Evolutionary conservation across 2,113 vertebrate species (phyloP).

Genomic region (Notechis scutatus): DNA sequence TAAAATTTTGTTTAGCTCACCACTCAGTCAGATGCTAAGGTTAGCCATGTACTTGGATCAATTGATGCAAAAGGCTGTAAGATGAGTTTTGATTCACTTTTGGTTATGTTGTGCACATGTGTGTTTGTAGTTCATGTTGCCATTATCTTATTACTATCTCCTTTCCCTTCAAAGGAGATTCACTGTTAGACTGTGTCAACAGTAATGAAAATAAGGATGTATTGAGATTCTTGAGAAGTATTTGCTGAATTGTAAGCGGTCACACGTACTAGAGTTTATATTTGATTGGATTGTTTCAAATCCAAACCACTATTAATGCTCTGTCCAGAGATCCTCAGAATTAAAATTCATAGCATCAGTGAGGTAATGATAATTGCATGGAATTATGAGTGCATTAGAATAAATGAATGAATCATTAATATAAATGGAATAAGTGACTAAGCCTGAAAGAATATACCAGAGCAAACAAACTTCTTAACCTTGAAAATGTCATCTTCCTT

Average conservation of each 20-base stretch:
- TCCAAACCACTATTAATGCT: not conserved
- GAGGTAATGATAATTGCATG: not conserved
- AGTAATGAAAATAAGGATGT: not conserved
- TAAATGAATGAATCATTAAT: slow-evolving; percentile 9
- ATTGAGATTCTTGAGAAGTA: not conserved
- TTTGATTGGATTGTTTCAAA: not conserved
- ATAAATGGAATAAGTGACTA: slow-evolving; percentile 11
- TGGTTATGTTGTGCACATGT: slow-evolving; percentile 37
- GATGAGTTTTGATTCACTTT: slow-evolving; percentile 55
- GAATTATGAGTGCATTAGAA: not conserved
- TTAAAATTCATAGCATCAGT: not conserved
- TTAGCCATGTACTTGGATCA: not conserved
- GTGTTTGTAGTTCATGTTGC: slow-evolving; percentile 25
- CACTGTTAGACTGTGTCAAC: fast-evolving
- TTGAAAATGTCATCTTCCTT: not conserved
- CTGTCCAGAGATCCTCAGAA: not conserved
- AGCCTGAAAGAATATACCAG: not conserved
- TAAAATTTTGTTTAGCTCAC: not conserved
- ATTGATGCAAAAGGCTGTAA: slow-evolving; percentile 30
- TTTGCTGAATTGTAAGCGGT: not conserved
- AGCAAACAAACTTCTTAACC: not conserved
- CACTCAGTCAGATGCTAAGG: not conserved
- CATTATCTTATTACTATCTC: not conserved
- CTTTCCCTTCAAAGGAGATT: not conserved
- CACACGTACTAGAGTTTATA: fast-evolving